A percentile compares a stretch with the other conserved stretches of the same genome.
phyloP scores from a whole-genome alignment of 2,113 vertebrate species.

The Rhabdornis inornatus region DNA sequence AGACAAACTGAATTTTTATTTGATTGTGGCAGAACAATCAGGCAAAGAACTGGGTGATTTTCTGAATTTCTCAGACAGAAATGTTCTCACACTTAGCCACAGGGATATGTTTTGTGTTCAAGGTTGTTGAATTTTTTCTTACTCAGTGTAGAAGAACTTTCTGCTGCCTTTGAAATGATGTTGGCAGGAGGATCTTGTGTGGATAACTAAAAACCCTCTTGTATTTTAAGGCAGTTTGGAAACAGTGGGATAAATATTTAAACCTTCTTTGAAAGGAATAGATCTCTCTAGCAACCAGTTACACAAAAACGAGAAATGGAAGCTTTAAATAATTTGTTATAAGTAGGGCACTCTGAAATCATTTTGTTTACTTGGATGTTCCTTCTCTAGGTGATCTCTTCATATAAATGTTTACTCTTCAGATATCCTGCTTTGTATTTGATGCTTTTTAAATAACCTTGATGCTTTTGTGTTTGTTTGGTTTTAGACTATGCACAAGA shows the following conservation, averaged over 20 bases:
- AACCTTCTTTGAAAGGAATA: neutral
- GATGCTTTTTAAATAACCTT: neutral
- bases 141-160: neutral
- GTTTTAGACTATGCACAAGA: constrained; percentile 90
- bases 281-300: neutral
- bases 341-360: neutral
- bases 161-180: neutral
- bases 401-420: neutral
- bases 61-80: neutral
- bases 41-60: neutral
- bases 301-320: neutral
- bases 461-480: neutral
- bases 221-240: neutral
- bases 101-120: neutral
- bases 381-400: neutral
- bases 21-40: accelerated
- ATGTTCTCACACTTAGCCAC: neutral
- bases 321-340: neutral
- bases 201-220: neutral
- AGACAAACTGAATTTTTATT: neutral
- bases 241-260: neutral
- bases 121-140: accelerated
- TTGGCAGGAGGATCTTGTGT: neutral
- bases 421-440: neutral
- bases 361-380: neutral